Evolutionary conservation across 2,113 vertebrate species (phyloP).

Genomic region (Semnopithecus entellus): DNA sequence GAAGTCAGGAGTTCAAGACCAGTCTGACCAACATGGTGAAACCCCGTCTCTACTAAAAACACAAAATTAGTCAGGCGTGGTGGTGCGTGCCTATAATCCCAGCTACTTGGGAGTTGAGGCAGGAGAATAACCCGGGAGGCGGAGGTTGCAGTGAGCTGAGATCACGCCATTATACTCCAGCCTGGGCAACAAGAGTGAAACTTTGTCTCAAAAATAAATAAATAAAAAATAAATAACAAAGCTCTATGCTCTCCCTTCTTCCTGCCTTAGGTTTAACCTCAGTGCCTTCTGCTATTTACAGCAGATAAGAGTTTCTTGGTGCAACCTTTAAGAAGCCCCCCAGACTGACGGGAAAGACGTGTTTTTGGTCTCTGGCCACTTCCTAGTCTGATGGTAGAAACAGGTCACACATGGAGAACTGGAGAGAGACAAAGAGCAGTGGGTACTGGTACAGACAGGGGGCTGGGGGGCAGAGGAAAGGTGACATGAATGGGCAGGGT

Average conservation of each 20-base stretch:
- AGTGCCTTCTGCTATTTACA: background rate
- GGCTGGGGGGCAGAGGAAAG: rapidly evolving
- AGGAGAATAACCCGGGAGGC: too few species aligned
- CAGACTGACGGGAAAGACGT: background rate
- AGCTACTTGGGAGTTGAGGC: too few species aligned
- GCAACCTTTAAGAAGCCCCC: background rate
- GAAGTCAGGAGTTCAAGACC: too few species aligned
- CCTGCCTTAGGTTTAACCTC: background rate
- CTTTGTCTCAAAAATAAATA: too few species aligned
- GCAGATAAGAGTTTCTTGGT: background rate
- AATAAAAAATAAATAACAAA: background rate
- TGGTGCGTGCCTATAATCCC: too few species aligned
- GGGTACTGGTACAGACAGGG: rapidly evolving
- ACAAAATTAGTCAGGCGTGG: too few species aligned
- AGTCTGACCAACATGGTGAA: too few species aligned
- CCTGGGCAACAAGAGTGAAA: too few species aligned
- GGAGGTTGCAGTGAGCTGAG: too few species aligned
- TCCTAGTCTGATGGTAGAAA: background rate
- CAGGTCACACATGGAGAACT: background rate
- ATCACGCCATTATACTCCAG: too few species aligned
- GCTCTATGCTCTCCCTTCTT: background rate
- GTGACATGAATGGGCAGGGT: rapidly evolving
- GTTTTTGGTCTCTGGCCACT: background rate
- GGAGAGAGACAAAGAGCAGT: background rate
- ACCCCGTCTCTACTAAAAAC: too few species aligned